phyloP scores from a whole-genome alignment of 2,888 invertebrate genomes.

The Drosophila nr. medialis region DNA sequence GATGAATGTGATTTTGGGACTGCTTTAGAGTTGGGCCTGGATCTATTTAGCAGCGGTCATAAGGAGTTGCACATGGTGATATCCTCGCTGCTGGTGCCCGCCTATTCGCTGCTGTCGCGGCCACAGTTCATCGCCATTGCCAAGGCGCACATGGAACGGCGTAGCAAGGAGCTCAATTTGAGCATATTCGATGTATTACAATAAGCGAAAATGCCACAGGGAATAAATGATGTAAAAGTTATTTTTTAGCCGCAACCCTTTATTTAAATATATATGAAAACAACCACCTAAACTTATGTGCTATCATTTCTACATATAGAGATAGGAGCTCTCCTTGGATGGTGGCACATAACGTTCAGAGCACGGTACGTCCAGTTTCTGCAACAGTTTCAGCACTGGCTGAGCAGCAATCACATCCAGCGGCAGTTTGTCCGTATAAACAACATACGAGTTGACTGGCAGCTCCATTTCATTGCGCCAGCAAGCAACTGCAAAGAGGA shows the following conservation, averaged over 20 bases:
- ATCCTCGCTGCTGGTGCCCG: constrained; percentile 88
- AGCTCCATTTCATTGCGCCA: constrained; percentile 78
- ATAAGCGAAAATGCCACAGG: constrained; percentile 17
- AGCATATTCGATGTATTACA: constrained; percentile 84
- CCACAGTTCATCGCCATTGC: constrained; percentile 90
- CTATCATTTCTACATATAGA: constrained; percentile 71
- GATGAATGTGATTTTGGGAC: constrained; percentile 98
- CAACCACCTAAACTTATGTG: constrained; percentile 13
- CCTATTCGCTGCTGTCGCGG: constrained; percentile 91
- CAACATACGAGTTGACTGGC: constrained; percentile 74
- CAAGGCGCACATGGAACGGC: constrained; percentile 90
- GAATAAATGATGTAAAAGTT: constrained; percentile 17
- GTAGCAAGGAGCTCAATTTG: constrained; percentile 87
- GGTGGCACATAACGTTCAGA: constrained; percentile 73
- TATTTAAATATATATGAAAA: constrained; percentile 39
- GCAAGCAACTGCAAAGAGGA: constrained; percentile 72
- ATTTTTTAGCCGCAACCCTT: constrained; percentile 39
- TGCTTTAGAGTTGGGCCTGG: constrained; percentile 94
- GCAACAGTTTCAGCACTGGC: constrained; percentile 80
- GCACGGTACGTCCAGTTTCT: constrained; percentile 71
- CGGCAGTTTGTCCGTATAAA: constrained; percentile 81
- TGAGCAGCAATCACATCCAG: constrained; percentile 78
- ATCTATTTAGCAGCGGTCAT: constrained; percentile 92
- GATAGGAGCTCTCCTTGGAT: constrained; percentile 76
- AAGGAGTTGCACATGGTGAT: constrained; percentile 89